These are phyloP conservation scores for Oxycera nigricornis DNA, from an alignment of 2,888 invertebrate species.

Conservation along the genomic window DNA sequence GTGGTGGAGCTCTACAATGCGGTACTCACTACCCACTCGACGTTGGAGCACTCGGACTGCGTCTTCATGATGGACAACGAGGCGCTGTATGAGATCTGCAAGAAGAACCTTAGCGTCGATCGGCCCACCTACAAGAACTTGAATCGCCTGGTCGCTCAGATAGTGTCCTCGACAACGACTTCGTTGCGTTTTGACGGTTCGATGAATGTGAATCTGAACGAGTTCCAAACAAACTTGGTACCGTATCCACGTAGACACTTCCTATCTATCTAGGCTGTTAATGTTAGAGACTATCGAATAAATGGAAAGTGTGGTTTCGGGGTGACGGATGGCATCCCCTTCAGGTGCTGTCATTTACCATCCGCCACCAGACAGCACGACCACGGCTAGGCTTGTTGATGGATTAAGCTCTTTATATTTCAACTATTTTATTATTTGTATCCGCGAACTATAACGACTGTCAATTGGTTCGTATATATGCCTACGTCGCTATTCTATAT, in stretches of 20 bases:
- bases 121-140: slow-evolving; percentile 84
- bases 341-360: too few relatives aligned
- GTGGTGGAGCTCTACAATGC: slow-evolving; percentile 96
- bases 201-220: slow-evolving; percentile 86
- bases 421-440: too few relatives aligned
- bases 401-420: too few relatives aligned
- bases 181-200: slow-evolving; percentile 88
- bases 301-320: too few relatives aligned
- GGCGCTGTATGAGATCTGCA: slow-evolving; percentile 93
- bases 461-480: too few relatives aligned
- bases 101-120: slow-evolving; percentile 81
- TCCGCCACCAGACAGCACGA: too few relatives aligned
- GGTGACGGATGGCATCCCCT: too few relatives aligned
- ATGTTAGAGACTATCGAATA: too few relatives aligned
- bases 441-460: too few relatives aligned
- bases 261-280: too few relatives aligned
- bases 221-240: slow-evolving; percentile 77
- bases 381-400: too few relatives aligned
- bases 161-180: slow-evolving; percentile 87
- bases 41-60: slow-evolving; percentile 85
- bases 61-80: slow-evolving; percentile 96
- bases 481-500: too few relatives aligned
- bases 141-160: slow-evolving; percentile 84
- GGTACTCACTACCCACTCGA: slow-evolving; percentile 88
- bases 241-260: slow-evolving; percentile 51